These are phyloP conservation scores for Pegoplata infirma DNA, from an alignment of 2,888 invertebrate genomes.

Conservation along the genomic window DNA sequence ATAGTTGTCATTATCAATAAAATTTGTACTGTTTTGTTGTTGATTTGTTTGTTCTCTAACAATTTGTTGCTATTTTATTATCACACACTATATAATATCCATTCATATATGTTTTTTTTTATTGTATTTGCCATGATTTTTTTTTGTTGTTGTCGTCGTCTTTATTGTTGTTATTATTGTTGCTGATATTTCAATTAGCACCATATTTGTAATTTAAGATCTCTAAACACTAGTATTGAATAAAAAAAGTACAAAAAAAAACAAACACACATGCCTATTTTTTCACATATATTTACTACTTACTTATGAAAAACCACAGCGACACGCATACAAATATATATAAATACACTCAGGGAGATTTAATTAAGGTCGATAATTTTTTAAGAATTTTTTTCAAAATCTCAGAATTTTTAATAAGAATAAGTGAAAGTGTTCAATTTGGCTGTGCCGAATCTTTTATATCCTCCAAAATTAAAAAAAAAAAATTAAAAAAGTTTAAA, in stretches of 20 bases:
- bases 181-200: constrained; percentile 60
- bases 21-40: constrained; percentile 22
- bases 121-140: constrained; percentile 11
- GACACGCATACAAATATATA: not conserved
- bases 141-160: no score
- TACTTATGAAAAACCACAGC: not conserved
- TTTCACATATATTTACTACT: not conserved
- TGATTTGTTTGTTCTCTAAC: no score
- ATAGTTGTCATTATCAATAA: not conserved
- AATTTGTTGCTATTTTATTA: not conserved
- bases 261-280: constrained; percentile 37
- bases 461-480: no score
- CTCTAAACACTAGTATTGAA: constrained; percentile 38
- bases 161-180: constrained; percentile 34
- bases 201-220: constrained; percentile 60
- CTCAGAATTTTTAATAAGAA: no score
- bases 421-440: no score
- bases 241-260: no score
- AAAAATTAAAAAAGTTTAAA: no score
- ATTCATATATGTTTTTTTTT: not conserved
- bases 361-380: not conserved
- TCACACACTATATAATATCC: not conserved
- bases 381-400: no score
- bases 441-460: no score
- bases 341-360: not conserved